Conservation (phyloP, 1,140 invertebrate species). For the Gonioctena quinquepunctata region DNA sequence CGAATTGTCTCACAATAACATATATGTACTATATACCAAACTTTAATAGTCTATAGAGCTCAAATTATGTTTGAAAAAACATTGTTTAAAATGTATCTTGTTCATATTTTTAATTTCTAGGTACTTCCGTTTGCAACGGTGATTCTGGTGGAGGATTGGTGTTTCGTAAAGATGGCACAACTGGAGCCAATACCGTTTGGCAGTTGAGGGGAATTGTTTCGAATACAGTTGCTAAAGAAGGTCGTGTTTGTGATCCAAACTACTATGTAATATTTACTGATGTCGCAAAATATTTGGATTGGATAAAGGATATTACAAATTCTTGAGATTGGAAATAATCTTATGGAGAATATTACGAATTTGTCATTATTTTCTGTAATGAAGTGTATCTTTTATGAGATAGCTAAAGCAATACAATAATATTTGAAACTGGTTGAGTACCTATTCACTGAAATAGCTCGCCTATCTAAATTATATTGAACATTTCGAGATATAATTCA, state of each 20-base stretch:
- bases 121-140: constrained; percentile 63
- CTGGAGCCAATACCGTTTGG: constrained; percentile 57
- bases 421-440: no score
- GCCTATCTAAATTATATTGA: no score
- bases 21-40: no score
- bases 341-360: background rate
- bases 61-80: no score
- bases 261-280: constrained; percentile 64
- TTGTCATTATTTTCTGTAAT: background rate
- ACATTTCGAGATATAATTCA: no score
- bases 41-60: no score
- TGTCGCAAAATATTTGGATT: constrained; percentile 61
- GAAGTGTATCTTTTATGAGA: background rate
- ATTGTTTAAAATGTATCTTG: no score
- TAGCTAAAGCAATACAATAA: no score
- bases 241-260: constrained; percentile 57
- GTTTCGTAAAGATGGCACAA: constrained; percentile 54
- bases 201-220: constrained; percentile 62
- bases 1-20: no score
- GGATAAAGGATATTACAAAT: constrained; percentile 49
- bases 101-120: constrained; percentile 53
- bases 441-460: no score
- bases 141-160: constrained; percentile 66
- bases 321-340: background rate
- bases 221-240: constrained; percentile 58